Conservation (phyloP, 2,888 invertebrate genomes). For the Ptychoptera albimana region DNA sequence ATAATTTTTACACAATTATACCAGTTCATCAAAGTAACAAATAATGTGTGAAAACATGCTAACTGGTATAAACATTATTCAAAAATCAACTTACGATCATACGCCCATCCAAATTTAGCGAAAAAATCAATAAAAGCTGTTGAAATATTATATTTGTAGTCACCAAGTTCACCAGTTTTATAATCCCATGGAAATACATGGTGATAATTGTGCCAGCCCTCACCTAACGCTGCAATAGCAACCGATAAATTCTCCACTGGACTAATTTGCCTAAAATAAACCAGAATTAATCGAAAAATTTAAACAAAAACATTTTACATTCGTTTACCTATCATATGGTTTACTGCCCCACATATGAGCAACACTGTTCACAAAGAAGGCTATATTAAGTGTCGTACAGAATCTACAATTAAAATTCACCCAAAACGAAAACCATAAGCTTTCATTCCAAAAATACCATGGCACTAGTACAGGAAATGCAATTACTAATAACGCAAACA, state of each 20-base stretch:
- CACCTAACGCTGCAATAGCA: conserved; percentile 59
- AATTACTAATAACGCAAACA: conserved; percentile 53
- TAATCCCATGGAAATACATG: conserved; percentile 59
- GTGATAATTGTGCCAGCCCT: conserved; percentile 75
- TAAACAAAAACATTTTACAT: background rate
- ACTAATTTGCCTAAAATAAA: conserved; percentile 43
- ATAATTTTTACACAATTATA: background rate
- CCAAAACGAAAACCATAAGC: conserved; percentile 61
- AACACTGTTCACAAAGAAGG: conserved; percentile 88
- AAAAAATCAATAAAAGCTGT: conserved; percentile 67
- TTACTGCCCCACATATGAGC: conserved; percentile 88
- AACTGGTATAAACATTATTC: background rate
- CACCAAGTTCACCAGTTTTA: conserved; percentile 49
- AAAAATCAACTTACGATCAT: conserved; percentile 40
- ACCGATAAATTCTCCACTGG: conserved; percentile 57
- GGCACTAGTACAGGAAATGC: conserved; percentile 60
- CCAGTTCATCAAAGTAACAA: background rate
- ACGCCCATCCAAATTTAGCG: conserved; percentile 66
- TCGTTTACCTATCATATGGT: conserved; percentile 69
- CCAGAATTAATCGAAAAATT: conserved; percentile 1
- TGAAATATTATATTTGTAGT: conserved; percentile 50
- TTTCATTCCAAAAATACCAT: conserved; percentile 70
- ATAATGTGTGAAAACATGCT: background rate
- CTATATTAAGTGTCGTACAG: conserved; percentile 71
- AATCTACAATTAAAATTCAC: conserved; percentile 73